Evolutionary conservation across 2,113 vertebrate species (phyloP).

Genomic region (Andinoacara biseriatus): DNA sequence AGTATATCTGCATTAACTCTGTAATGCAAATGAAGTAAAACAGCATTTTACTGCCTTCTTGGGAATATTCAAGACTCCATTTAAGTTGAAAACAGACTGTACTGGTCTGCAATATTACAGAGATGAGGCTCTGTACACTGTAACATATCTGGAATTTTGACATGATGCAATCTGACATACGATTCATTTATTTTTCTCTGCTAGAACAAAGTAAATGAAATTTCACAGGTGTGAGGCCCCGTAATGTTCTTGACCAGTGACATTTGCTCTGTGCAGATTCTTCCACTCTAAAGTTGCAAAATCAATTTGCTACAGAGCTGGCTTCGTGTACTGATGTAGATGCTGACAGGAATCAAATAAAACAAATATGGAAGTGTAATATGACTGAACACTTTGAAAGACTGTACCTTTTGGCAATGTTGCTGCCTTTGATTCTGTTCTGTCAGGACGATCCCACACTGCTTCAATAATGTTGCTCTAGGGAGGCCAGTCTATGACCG

Average conservation of each 20-base stretch:
- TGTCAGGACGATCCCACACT: not conserved
- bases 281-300: not conserved
- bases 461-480: not conserved
- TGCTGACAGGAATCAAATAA: not conserved
- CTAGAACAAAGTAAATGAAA: not conserved
- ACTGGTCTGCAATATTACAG: conserved; percentile 7
- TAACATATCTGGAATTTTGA: not conserved
- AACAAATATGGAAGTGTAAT: not conserved
- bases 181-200: not conserved
- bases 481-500: not conserved
- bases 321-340: not conserved
- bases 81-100: conserved; percentile 11
- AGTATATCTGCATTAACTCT: conserved; percentile 19
- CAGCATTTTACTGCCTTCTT: conserved; percentile 7
- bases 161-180: not conserved
- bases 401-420: not conserved
- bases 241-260: not conserved
- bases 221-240: not conserved
- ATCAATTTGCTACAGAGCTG: not conserved
- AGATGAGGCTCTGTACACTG: not conserved
- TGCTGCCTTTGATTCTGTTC: not conserved
- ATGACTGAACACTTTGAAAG: not conserved
- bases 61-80: conserved; percentile 32
- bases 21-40: conserved; percentile 48
- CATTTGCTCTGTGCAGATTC: not conserved